phyloP scores from a whole-genome alignment of 2,888 invertebrate genomes.

The Mythimna ferrago region DNA sequence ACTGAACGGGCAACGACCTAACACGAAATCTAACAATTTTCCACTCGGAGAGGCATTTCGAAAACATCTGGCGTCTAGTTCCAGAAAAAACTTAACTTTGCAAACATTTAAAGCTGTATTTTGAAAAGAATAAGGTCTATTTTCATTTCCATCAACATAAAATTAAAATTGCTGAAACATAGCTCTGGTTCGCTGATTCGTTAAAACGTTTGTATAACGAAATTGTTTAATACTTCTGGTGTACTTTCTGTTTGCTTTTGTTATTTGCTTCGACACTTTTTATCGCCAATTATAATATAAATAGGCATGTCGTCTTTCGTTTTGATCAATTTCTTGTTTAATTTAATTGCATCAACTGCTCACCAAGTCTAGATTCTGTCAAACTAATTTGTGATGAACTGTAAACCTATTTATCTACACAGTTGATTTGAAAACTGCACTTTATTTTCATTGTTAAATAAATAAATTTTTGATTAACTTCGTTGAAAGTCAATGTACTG shows the following conservation, averaged over 20 bases:
- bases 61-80: conserved; percentile 81
- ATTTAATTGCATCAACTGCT: conserved; percentile 29
- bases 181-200: conserved; percentile 75
- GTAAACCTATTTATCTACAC: conserved; percentile 16
- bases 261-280: conserved; percentile 52
- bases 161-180: conserved; percentile 42
- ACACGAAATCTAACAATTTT: conserved; percentile 86
- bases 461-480: neutral
- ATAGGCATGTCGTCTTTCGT: conserved; percentile 28
- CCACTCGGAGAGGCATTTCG: conserved; percentile 82
- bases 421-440: neutral
- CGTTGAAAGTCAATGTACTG: neutral
- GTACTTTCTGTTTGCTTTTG: conserved; percentile 71
- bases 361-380: neutral
- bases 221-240: conserved; percentile 74
- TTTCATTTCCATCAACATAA: conserved; percentile 55
- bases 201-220: conserved; percentile 78
- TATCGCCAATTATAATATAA: conserved; percentile 40
- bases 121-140: conserved; percentile 59
- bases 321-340: conserved; percentile 22
- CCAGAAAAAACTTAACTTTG: conserved; percentile 60
- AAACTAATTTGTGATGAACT: conserved; percentile 19
- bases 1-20: conserved; percentile 82
- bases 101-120: conserved; percentile 66
- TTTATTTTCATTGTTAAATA: conserved; percentile 12